Base-by-base conservation (phyloP, 1,140 invertebrate species). In the Drosophila pachea region DNA sequence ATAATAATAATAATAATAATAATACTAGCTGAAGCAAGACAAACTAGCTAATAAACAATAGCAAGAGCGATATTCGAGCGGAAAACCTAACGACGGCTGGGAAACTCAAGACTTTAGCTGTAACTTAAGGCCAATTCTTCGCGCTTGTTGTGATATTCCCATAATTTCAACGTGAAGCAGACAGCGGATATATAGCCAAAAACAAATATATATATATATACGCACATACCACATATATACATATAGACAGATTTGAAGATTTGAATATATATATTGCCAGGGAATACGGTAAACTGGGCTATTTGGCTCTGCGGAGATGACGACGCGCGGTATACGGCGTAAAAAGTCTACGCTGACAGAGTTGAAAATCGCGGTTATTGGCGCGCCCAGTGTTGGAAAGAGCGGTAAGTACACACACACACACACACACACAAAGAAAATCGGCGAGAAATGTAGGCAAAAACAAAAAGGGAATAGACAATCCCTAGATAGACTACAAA, bases 311-410 rank as follows among this genome's bases (percentile, higher is more conserved):
- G 22, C 16, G 16, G 62, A 87, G 74, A 93, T 93, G 93, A 92
- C 92, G 69, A 90, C 91, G 62, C 91, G 94, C 73, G 94, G 94
- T 32, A 95, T 96, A 63, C 91, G 95, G 68, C 91, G 95, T 71
- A 97, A 97, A 91, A 97, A 97, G 90, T 96, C 95, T 12, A 95
- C 95, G 55, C 90, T 97, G 22, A 94, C 94, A 62, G 96, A 97
- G 91, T 94, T 97, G 58, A 97, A 97, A 91, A 94, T 97, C 49
- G 95, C 94, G 14, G 95, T 97, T 56, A 91, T 97, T 67, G 96
- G 96, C 58, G 94, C 95, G 42, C 94, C 95, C 5, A 93, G 94
- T 60, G 96, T 97, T 59, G 96, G 96, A 45, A 97, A 97, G 92
- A 97, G 94, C 86, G 96, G 96, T 97, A 92, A 84, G 65, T 32